These are phyloP conservation scores for Ptychobarbus kaznakovi DNA, from an alignment of 2,797 vertebrate genomes.

Conservation along the genomic window DNA sequence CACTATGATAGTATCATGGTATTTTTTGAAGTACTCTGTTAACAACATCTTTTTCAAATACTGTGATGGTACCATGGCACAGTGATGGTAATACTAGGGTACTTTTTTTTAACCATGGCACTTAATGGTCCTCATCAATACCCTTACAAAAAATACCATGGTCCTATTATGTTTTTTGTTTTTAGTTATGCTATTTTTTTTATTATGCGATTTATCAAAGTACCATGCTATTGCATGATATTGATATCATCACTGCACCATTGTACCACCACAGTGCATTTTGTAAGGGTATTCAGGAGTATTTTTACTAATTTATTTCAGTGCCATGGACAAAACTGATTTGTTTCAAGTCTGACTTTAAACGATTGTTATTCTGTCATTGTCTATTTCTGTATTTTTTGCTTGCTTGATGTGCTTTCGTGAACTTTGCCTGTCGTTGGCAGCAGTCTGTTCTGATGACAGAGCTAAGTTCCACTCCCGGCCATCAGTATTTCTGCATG, in stretches of 20 bases:
- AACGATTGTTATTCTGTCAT: conserved; percentile 60
- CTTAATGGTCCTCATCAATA: no score
- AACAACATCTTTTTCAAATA: no score
- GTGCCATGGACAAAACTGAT: conserved; percentile 66
- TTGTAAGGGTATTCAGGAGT: conserved; percentile 59
- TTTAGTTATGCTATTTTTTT: not conserved
- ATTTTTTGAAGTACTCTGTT: not conserved
- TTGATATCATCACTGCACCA: not conserved
- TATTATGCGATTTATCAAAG: not conserved
- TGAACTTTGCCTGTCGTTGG: conserved; percentile 59
- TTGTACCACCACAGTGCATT: conserved; percentile 20
- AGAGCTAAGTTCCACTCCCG: conserved; percentile 71
- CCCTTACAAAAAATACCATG: no score
- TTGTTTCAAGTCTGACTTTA: conserved; percentile 72
- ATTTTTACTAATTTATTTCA: conserved; percentile 49
- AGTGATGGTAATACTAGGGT: not conserved
- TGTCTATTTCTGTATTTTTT: conserved; percentile 54
- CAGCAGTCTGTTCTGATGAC: conserved; percentile 71
- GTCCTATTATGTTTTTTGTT: not conserved
- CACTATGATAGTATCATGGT: not conserved
- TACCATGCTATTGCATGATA: not conserved
- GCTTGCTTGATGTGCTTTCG: conserved; percentile 66
- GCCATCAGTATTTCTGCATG: conserved; percentile 77
- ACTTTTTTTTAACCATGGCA: no score
- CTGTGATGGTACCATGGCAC: not conserved